These are phyloP conservation scores for Acipenser oxyrinchus DNA, from an alignment of 2,797 vertebrate species.

Conservation along the genomic window DNA sequence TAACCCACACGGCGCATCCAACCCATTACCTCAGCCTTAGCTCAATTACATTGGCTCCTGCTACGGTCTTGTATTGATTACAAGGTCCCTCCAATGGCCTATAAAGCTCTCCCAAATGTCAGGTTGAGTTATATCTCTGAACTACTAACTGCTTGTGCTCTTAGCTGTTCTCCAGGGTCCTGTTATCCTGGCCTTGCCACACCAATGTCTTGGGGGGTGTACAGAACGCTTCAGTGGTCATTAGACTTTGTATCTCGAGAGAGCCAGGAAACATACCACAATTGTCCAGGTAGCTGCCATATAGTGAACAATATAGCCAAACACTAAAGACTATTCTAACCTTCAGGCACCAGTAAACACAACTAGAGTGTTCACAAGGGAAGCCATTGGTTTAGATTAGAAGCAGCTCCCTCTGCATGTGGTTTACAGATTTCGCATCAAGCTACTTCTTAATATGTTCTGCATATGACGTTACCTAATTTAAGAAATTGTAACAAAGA, in stretches of 20 bases:
- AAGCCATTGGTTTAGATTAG: not conserved
- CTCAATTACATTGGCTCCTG: constrained; percentile 42
- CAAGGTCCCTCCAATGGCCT: constrained; percentile 56
- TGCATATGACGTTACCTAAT: constrained; percentile 13
- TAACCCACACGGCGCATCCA: constrained; percentile 36
- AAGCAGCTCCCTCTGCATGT: constrained; percentile 1
- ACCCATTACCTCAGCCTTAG: constrained; percentile 28
- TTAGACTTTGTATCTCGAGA: constrained; percentile 32
- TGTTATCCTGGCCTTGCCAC: constrained; percentile 26
- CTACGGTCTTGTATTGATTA: constrained; percentile 58
- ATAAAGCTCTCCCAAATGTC: constrained; percentile 47
- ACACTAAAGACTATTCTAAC: no score
- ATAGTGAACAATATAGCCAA: no score
- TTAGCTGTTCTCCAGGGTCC: constrained; percentile 23
- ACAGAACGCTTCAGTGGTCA: constrained; percentile 30
- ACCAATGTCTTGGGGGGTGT: constrained; percentile 31
- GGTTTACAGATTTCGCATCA: constrained; percentile 9
- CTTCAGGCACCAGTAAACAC: not conserved
- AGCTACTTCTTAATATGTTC: constrained; percentile 1
- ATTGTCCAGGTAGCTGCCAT: no score
- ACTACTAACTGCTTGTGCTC: constrained; percentile 49
- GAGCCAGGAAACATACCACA: constrained; percentile 24
- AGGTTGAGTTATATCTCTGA: constrained; percentile 41
- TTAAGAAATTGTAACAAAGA: constrained; percentile 16
- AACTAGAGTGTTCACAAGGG: not conserved